Conservation (phyloP, 1,140 invertebrate genomes). For the Macrocentrus cingulum region DNA sequence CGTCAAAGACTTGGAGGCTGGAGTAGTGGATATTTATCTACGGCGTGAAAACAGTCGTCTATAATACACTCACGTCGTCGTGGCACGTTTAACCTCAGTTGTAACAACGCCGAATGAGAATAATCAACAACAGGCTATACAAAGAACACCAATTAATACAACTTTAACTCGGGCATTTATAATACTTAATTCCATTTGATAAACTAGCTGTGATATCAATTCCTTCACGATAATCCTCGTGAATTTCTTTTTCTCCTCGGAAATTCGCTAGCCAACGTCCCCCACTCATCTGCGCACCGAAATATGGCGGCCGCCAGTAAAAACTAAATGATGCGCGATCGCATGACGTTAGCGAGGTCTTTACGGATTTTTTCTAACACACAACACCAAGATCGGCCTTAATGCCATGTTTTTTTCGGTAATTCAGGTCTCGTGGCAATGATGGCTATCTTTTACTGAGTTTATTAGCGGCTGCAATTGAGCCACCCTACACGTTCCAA, state of each 20-base stretch:
- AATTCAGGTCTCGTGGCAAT: too few species aligned
- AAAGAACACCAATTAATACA: background rate
- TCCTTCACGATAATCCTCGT: too few species aligned
- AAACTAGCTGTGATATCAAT: too few species aligned
- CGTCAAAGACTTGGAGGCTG: background rate
- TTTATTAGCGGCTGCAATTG: conserved; percentile 12
- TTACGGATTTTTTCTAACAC: background rate
- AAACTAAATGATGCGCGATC: too few species aligned
- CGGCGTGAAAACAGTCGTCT: conserved; percentile 4
- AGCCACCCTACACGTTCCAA: conserved; percentile 21
- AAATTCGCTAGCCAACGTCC: too few species aligned
- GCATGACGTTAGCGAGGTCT: too few species aligned
- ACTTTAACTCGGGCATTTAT: too few species aligned
- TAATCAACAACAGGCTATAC: too few species aligned
- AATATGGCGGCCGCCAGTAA: too few species aligned
- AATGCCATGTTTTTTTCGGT: background rate
- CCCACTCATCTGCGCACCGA: too few species aligned
- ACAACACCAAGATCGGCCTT: background rate
- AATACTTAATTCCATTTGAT: too few species aligned
- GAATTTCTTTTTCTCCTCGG: too few species aligned
- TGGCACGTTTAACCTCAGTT: conserved; percentile 7
- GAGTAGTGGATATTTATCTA: background rate
- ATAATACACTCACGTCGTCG: background rate
- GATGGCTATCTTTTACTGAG: background rate
- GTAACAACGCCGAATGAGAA: background rate